Percentiles rank a stretch among this genome's conserved stretches.
phyloP scores from a whole-genome alignment of 2,797 vertebrate genomes.

The Lophura swinhoii region DNA sequence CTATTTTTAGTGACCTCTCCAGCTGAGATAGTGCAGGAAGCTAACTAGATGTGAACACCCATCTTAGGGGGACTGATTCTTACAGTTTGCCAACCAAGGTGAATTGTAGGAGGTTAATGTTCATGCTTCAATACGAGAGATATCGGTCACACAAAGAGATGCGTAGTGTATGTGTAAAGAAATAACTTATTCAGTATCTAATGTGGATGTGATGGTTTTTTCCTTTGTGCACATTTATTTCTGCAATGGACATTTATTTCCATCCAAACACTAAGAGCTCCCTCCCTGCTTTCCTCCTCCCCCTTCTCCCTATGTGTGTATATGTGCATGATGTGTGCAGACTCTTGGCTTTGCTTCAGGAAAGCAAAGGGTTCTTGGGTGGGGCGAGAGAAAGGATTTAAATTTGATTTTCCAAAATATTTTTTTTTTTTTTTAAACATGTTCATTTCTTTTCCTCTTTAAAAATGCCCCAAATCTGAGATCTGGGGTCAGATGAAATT shows the following conservation, averaged over 20 bases:
- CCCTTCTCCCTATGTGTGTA: neutral
- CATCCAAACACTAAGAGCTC: neutral
- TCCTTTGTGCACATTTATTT: neutral
- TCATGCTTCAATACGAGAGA: slow-evolving; percentile 23
- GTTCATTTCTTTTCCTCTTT: neutral
- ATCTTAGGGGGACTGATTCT: slow-evolving; percentile 48
- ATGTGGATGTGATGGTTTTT: neutral
- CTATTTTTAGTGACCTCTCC: slow-evolving; percentile 79
- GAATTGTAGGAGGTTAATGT: slow-evolving; percentile 61
- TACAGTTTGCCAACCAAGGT: slow-evolving; percentile 52
- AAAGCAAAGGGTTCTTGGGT: neutral
- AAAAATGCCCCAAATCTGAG: neutral
- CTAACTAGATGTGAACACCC: slow-evolving; percentile 59
- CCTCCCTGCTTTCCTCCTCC: neutral
- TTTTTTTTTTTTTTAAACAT: no score
- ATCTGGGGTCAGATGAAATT: neutral
- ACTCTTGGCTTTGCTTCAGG: neutral
- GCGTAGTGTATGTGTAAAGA: neutral
- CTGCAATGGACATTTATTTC: neutral
- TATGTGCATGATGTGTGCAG: neutral
- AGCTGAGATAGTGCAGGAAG: slow-evolving; percentile 72
- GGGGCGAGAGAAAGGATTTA: neutral
- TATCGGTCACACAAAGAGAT: neutral
- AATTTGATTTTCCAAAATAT: neutral
- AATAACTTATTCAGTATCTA: slow-evolving; percentile 43